Percentiles rank a stretch among this genome's conserved stretches.
Conservation (phyloP, 2,888 invertebrate species). For the Hydrotaea cyrtoneurina region DNA sequence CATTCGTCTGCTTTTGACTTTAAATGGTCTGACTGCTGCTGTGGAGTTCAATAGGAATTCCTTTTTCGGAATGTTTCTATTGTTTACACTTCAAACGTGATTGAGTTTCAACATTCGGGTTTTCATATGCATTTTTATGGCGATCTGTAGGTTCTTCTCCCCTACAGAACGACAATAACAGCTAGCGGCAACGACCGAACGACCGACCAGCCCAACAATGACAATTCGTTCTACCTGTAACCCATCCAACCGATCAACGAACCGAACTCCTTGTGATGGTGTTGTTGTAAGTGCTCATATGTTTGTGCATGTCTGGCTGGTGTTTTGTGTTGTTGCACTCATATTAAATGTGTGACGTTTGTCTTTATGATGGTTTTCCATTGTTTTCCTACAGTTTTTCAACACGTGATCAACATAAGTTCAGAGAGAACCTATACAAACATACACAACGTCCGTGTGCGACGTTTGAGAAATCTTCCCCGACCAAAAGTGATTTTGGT, state of each 20-base stretch:
- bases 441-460: not conserved
- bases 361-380: conserved; percentile 7
- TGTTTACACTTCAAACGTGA: conserved; percentile 26
- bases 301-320: not conserved
- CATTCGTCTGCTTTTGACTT: conserved; percentile 7
- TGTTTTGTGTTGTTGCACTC: conserved; percentile 11
- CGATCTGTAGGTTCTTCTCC: too few species aligned
- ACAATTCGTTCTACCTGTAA: conserved; percentile 24
- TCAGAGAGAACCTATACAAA: conserved; percentile 13
- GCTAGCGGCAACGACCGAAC: not conserved
- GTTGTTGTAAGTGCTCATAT: not conserved
- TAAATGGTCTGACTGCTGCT: conserved; percentile 14
- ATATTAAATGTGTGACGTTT: conserved; percentile 24
- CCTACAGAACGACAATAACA: not conserved
- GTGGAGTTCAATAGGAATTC: not conserved
- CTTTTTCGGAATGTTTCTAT: not conserved
- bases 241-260: not conserved
- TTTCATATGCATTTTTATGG: conserved; percentile 11
- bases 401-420: conserved; percentile 69
- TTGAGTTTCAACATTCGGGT: not conserved
- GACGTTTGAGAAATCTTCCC: not conserved
- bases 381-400: conserved; percentile 69
- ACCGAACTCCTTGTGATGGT: not conserved
- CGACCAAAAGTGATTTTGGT: conserved; percentile 23
- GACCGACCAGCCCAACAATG: not conserved